Evolutionary conservation across 2,797 vertebrate genomes (phyloP).

Genomic region (Tamandua tetradactyla): DNA sequence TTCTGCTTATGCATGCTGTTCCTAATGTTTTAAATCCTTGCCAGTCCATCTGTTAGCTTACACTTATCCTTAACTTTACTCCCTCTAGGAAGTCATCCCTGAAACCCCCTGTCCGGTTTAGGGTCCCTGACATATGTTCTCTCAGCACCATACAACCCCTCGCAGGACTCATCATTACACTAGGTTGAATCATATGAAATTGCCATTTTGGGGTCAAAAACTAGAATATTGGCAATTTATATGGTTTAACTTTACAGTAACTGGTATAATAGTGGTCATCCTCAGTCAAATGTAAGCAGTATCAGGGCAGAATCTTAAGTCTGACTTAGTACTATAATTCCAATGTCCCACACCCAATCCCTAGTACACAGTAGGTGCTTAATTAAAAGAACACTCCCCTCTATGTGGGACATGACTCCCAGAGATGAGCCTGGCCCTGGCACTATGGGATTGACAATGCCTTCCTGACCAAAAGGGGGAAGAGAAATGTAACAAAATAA

Average conservation of each 20-base stretch:
- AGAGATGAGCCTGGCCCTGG: no score
- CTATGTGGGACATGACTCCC: no score
- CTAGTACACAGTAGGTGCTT: not conserved
- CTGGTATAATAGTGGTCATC: not conserved
- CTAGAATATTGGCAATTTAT: not conserved
- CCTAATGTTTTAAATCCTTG: not conserved
- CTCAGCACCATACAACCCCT: not conserved
- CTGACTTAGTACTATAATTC: not conserved
- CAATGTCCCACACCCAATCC: not conserved
- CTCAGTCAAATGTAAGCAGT: not conserved
- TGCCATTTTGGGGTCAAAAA: no score
- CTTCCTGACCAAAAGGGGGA: no score
- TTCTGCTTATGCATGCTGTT: not conserved
- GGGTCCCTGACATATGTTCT: not conserved
- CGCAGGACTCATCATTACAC: not conserved
- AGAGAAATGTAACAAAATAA: no score
- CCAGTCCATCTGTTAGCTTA: not conserved
- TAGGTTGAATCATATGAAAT: not conserved
- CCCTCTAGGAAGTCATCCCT: not conserved
- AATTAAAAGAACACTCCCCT: not conserved
- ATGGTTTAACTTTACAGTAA: not conserved
- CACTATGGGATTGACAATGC: no score
- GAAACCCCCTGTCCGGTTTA: not conserved
- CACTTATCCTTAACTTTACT: not conserved
- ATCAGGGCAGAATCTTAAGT: not conserved